Evolutionary conservation across 2,113 vertebrate species (phyloP), one percentile per base, ranked within the genome.

Genomic region (Seriola rivoliana): DNA sequence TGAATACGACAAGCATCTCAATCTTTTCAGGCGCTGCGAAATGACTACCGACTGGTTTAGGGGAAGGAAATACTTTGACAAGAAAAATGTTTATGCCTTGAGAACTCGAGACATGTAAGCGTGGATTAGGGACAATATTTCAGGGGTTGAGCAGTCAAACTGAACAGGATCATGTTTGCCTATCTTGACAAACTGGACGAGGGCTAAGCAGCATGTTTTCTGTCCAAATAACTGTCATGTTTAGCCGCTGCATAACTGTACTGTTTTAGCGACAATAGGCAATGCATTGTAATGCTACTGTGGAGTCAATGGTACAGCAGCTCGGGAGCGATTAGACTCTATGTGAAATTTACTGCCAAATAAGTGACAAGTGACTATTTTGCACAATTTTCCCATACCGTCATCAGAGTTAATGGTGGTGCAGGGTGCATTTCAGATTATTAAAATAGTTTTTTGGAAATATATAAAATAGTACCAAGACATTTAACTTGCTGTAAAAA

Each of bases 1-100:
- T 71, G 78, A 91, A 86, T 72, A 85, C 62, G 80, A 83, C 83
- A 80, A 81, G 80, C 77, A 83, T 87, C 88, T 94, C 73, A 88
- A 89, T 93, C 88, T 89, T 85, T 57, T 83, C 76, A 83, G 79
- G 60, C 60, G 16, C 81, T 88, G 83, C 12, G 62, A 85, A 93
- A 88, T 86, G 64, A 82, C 78, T 82, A 72, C 75, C 78, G 89
- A 87, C 83, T 55, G 80, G 70, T 89, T 86, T 71, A 85, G 78
- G 70, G 85, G 87, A 91, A 92, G 87, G 82, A 88, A 89, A 80
- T 71, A 81, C 72, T 85, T 80, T 87, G 88, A 89, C 88, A 84
- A 84, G 88, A 40, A 71, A 83, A 89, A 87, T 84, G 75, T 87
- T 85, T 88, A 75, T 80, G 75, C 44, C 78, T 73, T 60, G 80